Conservation (phyloP, 2,113 vertebrate genomes). For the Ardeotis arabs region DNA sequence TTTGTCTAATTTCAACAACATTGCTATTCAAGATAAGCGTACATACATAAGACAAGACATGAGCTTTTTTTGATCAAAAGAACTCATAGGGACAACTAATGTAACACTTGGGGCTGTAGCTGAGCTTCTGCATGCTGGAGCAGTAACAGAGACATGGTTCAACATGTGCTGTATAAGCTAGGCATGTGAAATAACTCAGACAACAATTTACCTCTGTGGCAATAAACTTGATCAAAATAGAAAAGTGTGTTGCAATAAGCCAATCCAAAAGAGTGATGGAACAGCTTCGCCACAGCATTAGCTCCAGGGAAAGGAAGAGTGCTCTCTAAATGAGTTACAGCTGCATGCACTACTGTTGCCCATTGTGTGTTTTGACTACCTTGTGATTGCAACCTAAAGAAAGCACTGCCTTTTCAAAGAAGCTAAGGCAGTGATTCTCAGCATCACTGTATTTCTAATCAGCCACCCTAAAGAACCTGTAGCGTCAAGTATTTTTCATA, state of each 20-base stretch:
- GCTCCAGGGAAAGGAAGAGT: background rate
- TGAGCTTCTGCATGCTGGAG: background rate
- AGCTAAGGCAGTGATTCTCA: background rate
- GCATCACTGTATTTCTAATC: background rate
- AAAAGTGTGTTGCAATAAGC: background rate
- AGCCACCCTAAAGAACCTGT: background rate
- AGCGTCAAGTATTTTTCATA: background rate
- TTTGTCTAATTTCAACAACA: background rate
- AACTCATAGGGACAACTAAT: background rate
- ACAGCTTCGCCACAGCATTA: background rate
- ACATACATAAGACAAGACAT: fast-evolving
- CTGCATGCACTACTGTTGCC: background rate
- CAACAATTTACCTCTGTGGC: background rate
- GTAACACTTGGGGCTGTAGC: background rate
- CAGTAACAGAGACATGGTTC: background rate
- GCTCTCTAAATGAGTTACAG: background rate
- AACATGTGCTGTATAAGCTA: background rate
- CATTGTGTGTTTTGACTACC: background rate
- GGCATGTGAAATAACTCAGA: background rate
- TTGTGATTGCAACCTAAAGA: constrained; percentile 3
- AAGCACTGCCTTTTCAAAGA: background rate
- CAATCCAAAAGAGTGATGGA: background rate
- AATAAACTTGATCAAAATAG: constrained; percentile 36
- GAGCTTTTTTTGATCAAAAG: background rate
- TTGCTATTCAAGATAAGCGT: background rate